Evolutionary conservation across 2,888 invertebrate species (phyloP), one percentile per base, ranked within the genome.

Genomic region (Aradus depressus): DNA sequence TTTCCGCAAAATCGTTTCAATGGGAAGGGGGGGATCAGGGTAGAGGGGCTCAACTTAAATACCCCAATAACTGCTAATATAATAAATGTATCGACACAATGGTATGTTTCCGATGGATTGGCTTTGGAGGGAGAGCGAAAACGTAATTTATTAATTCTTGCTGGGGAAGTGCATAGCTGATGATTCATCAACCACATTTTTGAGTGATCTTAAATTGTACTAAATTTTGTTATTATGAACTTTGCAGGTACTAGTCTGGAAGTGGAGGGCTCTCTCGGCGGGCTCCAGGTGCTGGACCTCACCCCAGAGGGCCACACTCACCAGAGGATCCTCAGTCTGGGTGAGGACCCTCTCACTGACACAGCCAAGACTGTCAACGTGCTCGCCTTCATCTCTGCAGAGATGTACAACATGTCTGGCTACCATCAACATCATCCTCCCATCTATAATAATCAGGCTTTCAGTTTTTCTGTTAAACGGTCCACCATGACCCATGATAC

Each of bases 241-340:
- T 44, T 42, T 25, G 14, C 22, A 75, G 77, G 72, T 56, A 70
- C 71, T 22, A 64, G 66, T 65, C 68, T 85, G 53, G 73, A 77
- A 45, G 80, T 90, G 53, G 76, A 83, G 63, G 95, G 95, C 1
- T 91, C 90, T 1, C 73, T 96, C 47, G 93, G 93, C 55, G 95
- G 95, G 6, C 75, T 95, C 59, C 93, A 93, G 69, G 79, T 87
- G 58, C 73, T 91, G 56, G 89, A 95, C 67, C 79, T 93, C 62
- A 90, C 90, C 18, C 80, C 84, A 26, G 86, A 85, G 64, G 85
- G 84, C 1, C 79, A 81, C 51, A 75, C 80, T 59, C 91, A 92
- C 70, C 81, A 89, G 67, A 75, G 90, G 60, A 86, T 95, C 61
- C 72, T 92, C 55, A 81, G 84, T 52, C 84, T 91, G 10, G 92